Evolutionary conservation across 1,140 invertebrate species (phyloP).

Genomic region (Limonius californicus): DNA sequence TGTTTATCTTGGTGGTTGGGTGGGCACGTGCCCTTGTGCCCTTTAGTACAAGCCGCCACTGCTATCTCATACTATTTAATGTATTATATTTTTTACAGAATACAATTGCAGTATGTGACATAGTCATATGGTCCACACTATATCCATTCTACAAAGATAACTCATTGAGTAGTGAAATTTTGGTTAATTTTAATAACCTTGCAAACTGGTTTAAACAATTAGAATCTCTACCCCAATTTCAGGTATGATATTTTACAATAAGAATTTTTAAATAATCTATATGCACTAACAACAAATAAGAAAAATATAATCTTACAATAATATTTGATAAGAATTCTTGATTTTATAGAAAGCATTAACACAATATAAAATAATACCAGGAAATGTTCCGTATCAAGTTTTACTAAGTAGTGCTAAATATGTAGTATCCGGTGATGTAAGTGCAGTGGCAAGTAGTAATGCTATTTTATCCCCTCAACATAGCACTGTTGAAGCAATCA

Average conservation of each 20-base stretch:
- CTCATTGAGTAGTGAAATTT: slow-evolving; percentile 47
- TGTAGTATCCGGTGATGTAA: slow-evolving; percentile 38
- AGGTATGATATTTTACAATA: too few relatives aligned
- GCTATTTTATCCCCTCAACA: slow-evolving; percentile 34
- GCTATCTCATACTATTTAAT: too few relatives aligned
- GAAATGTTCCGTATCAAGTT: slow-evolving; percentile 44
- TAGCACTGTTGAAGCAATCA: slow-evolving; percentile 46
- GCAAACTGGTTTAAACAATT: slow-evolving; percentile 53
- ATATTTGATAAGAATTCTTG: too few relatives aligned
- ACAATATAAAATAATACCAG: slow-evolving; percentile 45
- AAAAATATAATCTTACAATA: too few relatives aligned
- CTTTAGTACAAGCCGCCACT: too few relatives aligned
- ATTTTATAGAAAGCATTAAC: slow-evolving; percentile 48
- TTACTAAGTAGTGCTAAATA: slow-evolving; percentile 49
- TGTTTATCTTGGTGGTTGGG: too few relatives aligned
- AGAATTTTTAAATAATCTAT: too few relatives aligned
- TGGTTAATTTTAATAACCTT: slow-evolving; percentile 48
- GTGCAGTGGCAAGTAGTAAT: slow-evolving; percentile 9
- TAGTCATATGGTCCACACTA: slow-evolving; percentile 61
- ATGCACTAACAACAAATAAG: too few relatives aligned
- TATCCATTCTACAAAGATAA: slow-evolving; percentile 55
- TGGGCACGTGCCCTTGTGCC: too few relatives aligned
- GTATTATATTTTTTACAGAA: too few relatives aligned
- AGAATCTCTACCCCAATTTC: slow-evolving; percentile 50
- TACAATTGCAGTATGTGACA: slow-evolving; percentile 56